A percentile compares a stretch with the other conserved stretches of the same genome.
Evolutionary conservation across 2,113 vertebrate species (phyloP).

Genomic region (Limanda limanda): DNA sequence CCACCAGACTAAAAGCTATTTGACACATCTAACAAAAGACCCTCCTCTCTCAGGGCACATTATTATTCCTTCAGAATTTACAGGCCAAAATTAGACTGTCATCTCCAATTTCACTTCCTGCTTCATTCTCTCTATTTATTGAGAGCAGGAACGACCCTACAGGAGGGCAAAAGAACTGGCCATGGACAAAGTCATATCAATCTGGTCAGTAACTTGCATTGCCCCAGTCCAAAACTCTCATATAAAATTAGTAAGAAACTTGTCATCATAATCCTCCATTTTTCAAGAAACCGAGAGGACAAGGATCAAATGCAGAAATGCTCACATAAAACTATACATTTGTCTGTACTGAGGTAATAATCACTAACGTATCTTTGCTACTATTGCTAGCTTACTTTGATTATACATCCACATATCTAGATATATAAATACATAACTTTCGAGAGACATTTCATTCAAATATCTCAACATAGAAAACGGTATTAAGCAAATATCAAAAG

Average conservation of each 20-base stretch:
- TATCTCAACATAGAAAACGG: not conserved
- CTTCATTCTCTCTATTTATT: conserved; percentile 17
- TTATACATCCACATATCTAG: too few relatives aligned
- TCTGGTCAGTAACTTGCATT: not conserved
- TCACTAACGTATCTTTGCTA: too few relatives aligned
- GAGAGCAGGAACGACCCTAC: conserved; percentile 7
- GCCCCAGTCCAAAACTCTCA: too few relatives aligned
- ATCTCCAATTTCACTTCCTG: conserved; percentile 15
- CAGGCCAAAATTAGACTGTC: conserved; percentile 43
- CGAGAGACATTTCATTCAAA: conserved; percentile 9
- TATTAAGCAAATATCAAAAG: conserved; percentile 26
- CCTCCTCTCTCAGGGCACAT: conserved; percentile 27
- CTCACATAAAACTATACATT: too few relatives aligned
- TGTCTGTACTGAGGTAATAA: too few relatives aligned
- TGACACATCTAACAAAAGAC: conserved; percentile 50
- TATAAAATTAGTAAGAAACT: too few relatives aligned
- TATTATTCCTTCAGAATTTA: conserved; percentile 33
- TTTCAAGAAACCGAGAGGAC: too few relatives aligned
- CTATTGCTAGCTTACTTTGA: too few relatives aligned
- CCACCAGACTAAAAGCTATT: conserved; percentile 42
- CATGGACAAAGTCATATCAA: not conserved
- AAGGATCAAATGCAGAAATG: too few relatives aligned
- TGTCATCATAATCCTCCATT: too few relatives aligned
- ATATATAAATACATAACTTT: too few relatives aligned
- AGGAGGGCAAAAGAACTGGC: not conserved